Percentiles rank a stretch among this genome's conserved stretches.
phyloP scores from a whole-genome alignment of 2,113 vertebrate genomes.

The Ciconia stormi region DNA sequence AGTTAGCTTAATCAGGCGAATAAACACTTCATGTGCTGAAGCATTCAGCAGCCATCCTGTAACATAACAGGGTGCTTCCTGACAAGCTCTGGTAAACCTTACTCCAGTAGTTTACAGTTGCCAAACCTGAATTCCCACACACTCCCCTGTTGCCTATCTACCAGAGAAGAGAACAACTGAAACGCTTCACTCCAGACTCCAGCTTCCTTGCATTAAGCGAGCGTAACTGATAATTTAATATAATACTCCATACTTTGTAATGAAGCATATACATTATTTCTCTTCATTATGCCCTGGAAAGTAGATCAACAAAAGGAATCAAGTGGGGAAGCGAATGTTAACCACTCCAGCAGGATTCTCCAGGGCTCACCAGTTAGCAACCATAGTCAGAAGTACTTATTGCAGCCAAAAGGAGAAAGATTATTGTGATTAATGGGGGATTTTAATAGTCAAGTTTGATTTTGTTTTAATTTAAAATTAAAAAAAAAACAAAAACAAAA shows the following conservation, averaged over 20 bases:
- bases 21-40: neutral
- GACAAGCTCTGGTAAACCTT: neutral
- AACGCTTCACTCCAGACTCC: neutral
- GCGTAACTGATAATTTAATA: neutral
- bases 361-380: neutral
- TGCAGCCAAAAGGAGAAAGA: neutral
- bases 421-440: neutral
- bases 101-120: neutral
- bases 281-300: neutral
- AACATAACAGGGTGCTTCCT: neutral
- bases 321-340: accelerated
- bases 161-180: neutral
- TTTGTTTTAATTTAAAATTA: neutral
- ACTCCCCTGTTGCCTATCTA: neutral
- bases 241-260: neutral
- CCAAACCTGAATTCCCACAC: neutral
- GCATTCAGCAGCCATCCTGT: accelerated
- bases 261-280: neutral
- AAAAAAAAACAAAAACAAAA: neutral
- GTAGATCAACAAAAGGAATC: neutral
- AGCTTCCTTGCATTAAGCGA: neutral
- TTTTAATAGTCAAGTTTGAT: neutral
- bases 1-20: neutral
- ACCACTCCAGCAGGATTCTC: neutral
- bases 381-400: neutral